These are phyloP conservation scores for Colletes latitarsis DNA, from an alignment of 1,140 invertebrate species.

Conservation along the genomic window DNA sequence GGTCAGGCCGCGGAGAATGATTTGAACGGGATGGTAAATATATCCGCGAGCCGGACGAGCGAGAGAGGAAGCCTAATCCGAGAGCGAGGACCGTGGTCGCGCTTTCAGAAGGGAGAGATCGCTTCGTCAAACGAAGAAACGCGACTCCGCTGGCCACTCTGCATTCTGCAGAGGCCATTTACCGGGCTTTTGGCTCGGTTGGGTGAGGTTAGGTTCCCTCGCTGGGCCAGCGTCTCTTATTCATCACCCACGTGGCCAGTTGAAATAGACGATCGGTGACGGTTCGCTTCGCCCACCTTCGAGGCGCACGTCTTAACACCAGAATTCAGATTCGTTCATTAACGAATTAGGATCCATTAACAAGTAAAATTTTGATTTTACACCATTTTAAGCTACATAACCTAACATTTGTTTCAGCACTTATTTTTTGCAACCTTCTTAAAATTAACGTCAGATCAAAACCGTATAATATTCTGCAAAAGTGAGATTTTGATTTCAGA, in stretches of 20 bases:
- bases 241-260: constrained; percentile 20
- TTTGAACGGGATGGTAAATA: constrained; percentile 63
- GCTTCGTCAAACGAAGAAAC: constrained; percentile 42
- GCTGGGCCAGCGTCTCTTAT: constrained; percentile 9
- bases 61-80: constrained; percentile 33
- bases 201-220: not conserved
- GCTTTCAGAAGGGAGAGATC: constrained; percentile 16
- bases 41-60: constrained; percentile 53
- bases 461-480: too few relatives aligned
- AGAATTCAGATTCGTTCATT: too few relatives aligned
- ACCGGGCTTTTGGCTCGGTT: constrained; percentile 52
- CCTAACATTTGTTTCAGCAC: too few relatives aligned
- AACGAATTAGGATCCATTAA: too few relatives aligned
- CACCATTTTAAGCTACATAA: too few relatives aligned
- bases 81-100: not conserved
- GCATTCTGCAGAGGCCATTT: constrained; percentile 72
- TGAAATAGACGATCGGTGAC: constrained; percentile 1
- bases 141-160: constrained; percentile 38
- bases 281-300: not conserved
- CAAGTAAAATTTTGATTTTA: too few relatives aligned
- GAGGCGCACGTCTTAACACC: too few relatives aligned
- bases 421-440: too few relatives aligned
- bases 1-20: constrained; percentile 44
- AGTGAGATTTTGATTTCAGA: too few relatives aligned
- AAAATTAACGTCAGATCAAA: too few relatives aligned